Conservation (phyloP, 2,888 invertebrate species). For the Spodoptera exigua region DNA sequence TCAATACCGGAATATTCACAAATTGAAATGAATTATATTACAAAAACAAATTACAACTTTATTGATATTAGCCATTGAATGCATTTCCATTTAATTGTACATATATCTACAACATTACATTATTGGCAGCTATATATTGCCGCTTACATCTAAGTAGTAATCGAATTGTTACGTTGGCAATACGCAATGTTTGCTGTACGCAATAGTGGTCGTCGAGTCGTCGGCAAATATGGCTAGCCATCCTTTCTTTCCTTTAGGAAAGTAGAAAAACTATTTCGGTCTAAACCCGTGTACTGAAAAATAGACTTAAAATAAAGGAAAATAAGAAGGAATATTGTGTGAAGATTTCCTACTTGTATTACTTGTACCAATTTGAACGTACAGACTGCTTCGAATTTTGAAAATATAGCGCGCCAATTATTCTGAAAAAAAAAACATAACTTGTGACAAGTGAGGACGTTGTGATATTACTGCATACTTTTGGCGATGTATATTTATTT, state of each 20-base stretch:
- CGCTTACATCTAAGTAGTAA: slow-evolving; percentile 13
- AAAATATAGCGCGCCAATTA: too few species aligned
- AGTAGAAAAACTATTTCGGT: neutral
- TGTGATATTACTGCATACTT: too few species aligned
- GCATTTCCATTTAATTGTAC: neutral
- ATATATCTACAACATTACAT: slow-evolving; percentile 5
- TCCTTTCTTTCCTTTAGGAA: slow-evolving; percentile 7
- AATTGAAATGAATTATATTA: slow-evolving; percentile 8
- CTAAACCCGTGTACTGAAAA: too few species aligned
- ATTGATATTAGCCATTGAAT: neutral
- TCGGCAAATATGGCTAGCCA: slow-evolving; percentile 61
- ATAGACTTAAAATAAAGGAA: too few species aligned
- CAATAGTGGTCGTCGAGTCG: slow-evolving; percentile 59
- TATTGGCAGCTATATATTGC: slow-evolving; percentile 25
- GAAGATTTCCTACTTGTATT: too few species aligned
- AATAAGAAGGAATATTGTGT: too few species aligned
- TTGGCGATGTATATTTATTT: too few species aligned
- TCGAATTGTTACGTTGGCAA: slow-evolving; percentile 33
- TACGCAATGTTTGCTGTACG: slow-evolving; percentile 52
- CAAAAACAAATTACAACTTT: neutral
- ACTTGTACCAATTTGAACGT: too few species aligned
- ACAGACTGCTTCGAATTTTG: too few species aligned
- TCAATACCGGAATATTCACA: slow-evolving; percentile 2
- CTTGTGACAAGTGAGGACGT: too few species aligned
- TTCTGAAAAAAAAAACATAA: too few species aligned